Evolutionary conservation across 2,888 invertebrate species (phyloP).

Genomic region (Osedax frankpressi): DNA sequence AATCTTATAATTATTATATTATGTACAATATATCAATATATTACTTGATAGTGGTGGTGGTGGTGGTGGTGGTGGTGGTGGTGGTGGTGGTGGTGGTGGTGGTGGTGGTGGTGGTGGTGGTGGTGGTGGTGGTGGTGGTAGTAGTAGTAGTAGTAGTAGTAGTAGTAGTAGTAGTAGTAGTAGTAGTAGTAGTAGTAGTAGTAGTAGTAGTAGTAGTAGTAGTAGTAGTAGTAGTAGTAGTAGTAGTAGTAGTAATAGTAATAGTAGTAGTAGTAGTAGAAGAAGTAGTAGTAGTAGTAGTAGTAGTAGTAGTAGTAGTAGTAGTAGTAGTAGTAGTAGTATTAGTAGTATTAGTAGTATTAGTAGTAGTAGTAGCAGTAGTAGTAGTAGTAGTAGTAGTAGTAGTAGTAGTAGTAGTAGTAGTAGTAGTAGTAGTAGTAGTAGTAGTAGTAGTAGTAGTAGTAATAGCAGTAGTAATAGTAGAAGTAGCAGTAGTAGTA

Average conservation of each 20-base stretch:
- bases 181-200: constrained; percentile 20
- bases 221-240: constrained; percentile 22
- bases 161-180: constrained; percentile 23
- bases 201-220: constrained; percentile 22
- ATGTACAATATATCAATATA: neutral
- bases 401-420: constrained; percentile 15
- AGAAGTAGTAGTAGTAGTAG: neutral
- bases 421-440: constrained; percentile 3
- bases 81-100: constrained; percentile 22
- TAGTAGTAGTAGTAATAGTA: constrained; percentile 20
- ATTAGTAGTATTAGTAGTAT: constrained; percentile 18
- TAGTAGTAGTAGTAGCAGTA: constrained; percentile 16
- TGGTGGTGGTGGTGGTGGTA: constrained; percentile 24
- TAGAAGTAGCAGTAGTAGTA: neutral
- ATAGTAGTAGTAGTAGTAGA: neutral
- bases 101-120: constrained; percentile 23
- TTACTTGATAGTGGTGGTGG: constrained; percentile 17
- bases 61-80: constrained; percentile 23
- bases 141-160: constrained; percentile 22
- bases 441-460: neutral
- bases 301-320: neutral
- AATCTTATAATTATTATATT: neutral
- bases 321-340: constrained; percentile 15
- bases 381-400: constrained; percentile 18
- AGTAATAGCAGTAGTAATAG: neutral